Evolutionary conservation across 2,113 vertebrate species (phyloP).

Genomic region (Misgurnus mizolepis): DNA sequence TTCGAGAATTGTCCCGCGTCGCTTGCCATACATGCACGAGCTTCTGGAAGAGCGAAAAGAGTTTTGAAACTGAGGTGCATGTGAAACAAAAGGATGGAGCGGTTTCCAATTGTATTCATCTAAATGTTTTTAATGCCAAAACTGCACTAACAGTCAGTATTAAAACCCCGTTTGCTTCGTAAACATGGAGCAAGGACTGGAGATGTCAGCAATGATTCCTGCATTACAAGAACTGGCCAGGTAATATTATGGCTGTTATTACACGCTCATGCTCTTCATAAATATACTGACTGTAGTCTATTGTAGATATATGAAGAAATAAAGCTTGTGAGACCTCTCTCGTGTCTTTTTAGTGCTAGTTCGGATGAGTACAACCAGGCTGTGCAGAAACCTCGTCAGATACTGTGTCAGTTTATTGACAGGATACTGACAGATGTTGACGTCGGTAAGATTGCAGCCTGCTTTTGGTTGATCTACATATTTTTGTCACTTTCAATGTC

Average conservation of each 20-base stretch:
- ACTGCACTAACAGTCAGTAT: background rate
- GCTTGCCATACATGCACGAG: background rate
- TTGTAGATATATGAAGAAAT: background rate
- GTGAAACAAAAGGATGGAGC: background rate
- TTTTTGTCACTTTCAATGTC: background rate
- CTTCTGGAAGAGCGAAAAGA: background rate
- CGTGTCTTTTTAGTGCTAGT: conserved; percentile 73
- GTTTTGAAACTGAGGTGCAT: conserved; percentile 35
- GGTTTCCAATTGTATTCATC: background rate
- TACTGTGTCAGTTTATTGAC: conserved; percentile 97
- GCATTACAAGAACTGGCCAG: conserved; percentile 89
- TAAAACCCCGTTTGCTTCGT: background rate
- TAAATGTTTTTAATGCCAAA: background rate
- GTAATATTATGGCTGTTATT: conserved; percentile 63
- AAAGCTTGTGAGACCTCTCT: background rate
- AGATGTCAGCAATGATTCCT: conserved; percentile 96
- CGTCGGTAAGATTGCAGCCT: conserved; percentile 80
- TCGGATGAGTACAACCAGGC: conserved; percentile 83
- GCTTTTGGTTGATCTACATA: background rate
- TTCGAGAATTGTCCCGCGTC: background rate
- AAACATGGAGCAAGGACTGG: conserved; percentile 81
- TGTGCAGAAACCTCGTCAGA: conserved; percentile 94
- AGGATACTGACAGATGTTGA: conserved; percentile 94
- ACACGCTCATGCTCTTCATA: background rate
- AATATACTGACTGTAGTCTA: too few species aligned